These are phyloP conservation scores for Lagenorhynchus albirostris DNA, from an alignment of 2,113 vertebrate species.

Conservation along the genomic window DNA sequence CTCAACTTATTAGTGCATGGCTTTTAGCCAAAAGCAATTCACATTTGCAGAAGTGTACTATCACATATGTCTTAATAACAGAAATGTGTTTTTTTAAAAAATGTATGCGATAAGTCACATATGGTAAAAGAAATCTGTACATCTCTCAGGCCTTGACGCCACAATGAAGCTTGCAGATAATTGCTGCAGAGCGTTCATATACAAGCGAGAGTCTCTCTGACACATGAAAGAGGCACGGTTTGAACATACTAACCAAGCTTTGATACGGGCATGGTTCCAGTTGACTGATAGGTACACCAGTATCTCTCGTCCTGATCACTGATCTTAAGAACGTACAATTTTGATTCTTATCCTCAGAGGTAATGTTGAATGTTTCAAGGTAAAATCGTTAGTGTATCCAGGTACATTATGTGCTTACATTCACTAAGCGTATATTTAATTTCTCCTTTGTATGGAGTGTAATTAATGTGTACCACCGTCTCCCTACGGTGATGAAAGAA, in stretches of 20 bases:
- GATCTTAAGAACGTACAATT: conserved; percentile 38
- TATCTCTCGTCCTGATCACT: conserved; percentile 24
- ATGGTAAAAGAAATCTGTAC: conserved; percentile 80
- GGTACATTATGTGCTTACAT: conserved; percentile 61
- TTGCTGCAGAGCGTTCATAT: conserved; percentile 74
- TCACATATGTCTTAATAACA: conserved; percentile 86
- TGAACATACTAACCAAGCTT: conserved; percentile 54
- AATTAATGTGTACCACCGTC: conserved; percentile 74
- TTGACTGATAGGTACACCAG: conserved; percentile 7
- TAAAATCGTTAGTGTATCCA: conserved; percentile 43
- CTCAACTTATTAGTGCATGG: conserved; percentile 83
- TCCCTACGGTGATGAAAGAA: conserved; percentile 69
- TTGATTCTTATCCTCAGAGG: conserved; percentile 40
- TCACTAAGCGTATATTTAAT: conserved; percentile 62
- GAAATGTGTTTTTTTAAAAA: conserved; percentile 79
- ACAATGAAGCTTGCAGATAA: conserved; percentile 73
- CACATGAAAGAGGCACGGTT: conserved; percentile 69
- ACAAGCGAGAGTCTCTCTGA: conserved; percentile 76
- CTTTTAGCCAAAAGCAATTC: conserved; percentile 86
- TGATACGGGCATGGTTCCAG: neutral
- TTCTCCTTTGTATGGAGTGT: conserved; percentile 64
- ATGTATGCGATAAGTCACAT: conserved; percentile 84
- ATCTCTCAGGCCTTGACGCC: conserved; percentile 79
- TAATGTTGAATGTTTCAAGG: conserved; percentile 65
- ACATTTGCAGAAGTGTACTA: conserved; percentile 81